Conservation (phyloP, 1,140 invertebrate species). For the Triops longicaudatus region DNA sequence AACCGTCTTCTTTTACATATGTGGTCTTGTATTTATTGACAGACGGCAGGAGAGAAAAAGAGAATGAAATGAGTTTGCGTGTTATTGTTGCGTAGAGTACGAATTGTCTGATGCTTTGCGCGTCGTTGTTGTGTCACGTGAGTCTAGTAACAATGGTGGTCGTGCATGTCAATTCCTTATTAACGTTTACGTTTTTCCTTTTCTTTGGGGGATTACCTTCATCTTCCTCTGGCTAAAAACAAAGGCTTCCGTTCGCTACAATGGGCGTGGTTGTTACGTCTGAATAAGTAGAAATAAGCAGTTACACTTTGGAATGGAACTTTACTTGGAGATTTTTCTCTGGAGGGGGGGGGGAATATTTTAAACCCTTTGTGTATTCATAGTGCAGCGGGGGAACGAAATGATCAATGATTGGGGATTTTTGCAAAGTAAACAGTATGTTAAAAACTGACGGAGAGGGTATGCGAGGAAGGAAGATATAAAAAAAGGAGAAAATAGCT, state of each 20-base stretch:
- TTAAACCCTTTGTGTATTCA: background rate
- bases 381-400: background rate
- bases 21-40: background rate
- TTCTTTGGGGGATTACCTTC: background rate
- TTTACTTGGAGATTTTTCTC: too few relatives aligned
- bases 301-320: background rate
- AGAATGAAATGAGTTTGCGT: background rate
- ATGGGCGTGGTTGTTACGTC: background rate
- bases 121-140: background rate
- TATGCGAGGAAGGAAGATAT: too few relatives aligned
- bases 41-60: background rate
- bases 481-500: too few relatives aligned
- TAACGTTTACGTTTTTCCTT: background rate
- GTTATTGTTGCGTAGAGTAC: background rate
- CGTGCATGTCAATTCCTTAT: conserved; percentile 1
- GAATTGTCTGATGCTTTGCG: background rate
- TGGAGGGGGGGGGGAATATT: background rate
- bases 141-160: background rate
- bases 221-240: background rate
- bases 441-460: background rate
- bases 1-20: too few relatives aligned
- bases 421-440: background rate
- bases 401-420: background rate
- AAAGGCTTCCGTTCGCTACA: background rate
- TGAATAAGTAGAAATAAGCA: background rate